phyloP scores from a whole-genome alignment of 2,113 vertebrate species.

The Centropus unirufus region DNA sequence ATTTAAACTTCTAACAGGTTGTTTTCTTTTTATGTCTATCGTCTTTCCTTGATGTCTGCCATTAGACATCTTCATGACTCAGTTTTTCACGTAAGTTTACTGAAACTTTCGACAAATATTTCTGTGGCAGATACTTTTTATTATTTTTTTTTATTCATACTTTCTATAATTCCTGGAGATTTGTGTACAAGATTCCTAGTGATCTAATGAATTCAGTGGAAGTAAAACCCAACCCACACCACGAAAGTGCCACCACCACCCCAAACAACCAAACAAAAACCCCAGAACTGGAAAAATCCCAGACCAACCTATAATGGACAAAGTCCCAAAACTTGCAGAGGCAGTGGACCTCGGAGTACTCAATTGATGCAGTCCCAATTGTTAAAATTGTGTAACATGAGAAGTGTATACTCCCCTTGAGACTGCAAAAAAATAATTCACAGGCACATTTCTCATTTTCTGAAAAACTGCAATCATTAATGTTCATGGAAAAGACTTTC shows the following conservation, averaged over 20 bases:
- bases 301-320: no score
- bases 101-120: neutral
- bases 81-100: neutral
- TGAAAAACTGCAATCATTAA: neutral
- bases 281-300: neutral
- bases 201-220: neutral
- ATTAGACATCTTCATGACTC: neutral
- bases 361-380: neutral
- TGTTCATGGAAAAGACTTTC: neutral
- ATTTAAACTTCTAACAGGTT: neutral
- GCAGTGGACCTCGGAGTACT: neutral
- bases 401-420: neutral
- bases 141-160: neutral
- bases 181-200: neutral
- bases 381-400: neutral
- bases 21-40: neutral
- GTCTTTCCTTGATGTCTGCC: no score
- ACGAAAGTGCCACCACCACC: no score
- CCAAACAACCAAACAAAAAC: neutral
- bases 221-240: neutral
- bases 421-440: neutral
- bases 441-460: neutral
- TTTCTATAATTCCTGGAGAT: neutral
- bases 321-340: neutral
- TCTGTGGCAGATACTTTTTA: neutral